Evolutionary conservation across 2,797 vertebrate species (phyloP), one percentile per base, ranked within the genome.

Genomic region (Sphaeramia orbicularis): DNA sequence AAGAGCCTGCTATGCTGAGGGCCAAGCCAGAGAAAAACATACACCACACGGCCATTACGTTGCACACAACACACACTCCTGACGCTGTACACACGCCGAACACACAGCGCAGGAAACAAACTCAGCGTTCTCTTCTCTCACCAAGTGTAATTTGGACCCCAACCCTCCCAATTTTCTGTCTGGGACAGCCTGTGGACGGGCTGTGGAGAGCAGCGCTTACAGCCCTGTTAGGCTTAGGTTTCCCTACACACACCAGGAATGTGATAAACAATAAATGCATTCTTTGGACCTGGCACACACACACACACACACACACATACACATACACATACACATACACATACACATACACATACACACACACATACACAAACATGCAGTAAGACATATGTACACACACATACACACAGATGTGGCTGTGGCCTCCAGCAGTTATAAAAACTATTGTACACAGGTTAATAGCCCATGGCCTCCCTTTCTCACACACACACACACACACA

Each of bases 151-250:
- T 93, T 93, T 92, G 85, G 89, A 91, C 79, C 84, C 80, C 72
- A 76, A 88, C 86, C 80, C 81, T 90, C 80, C 80, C 83, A 91
- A 90, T 93, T 92, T 93, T 93, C 91, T 92, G 91, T 93, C 93
- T 94, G 88, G 84, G 85, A 79, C 81, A 44, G 85, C 71, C 76
- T 83, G 85, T 68, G 84, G 85, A 90, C 71, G 4, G 59, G 53
- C 72, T 75, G 67, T 60, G 74, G 84, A 81, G 87, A 86, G 80
- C 81, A 67, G 11, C 78, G 78, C 49, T 11, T 35, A 69, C 65
- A 80, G 81, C 51, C 53, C 61, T 30, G 68, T 85, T 80, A 67
- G 68, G 75, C 67, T 91, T 86, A 74, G 74, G 88, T 90, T 91
- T 84, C 74, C 79, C 72, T 54, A 73, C 85, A 77, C 85, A 85